A percentile compares a stretch with the other conserved stretches of the same genome.
phyloP scores from a whole-genome alignment of 2,113 vertebrate species.

The Lophius piscatorius region DNA sequence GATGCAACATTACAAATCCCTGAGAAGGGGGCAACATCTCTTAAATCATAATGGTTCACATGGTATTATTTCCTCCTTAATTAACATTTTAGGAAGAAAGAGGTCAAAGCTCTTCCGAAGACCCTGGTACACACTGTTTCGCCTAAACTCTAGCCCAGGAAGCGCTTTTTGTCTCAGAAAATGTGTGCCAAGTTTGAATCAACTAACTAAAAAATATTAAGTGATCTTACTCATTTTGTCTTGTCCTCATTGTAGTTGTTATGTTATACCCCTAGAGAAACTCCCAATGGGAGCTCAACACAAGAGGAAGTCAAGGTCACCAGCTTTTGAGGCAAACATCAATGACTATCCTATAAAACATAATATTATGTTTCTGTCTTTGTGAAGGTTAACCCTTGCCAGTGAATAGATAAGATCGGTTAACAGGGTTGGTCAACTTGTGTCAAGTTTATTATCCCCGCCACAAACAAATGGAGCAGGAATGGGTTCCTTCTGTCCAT shows the following conservation, averaged over 20 bases:
- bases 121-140: neutral
- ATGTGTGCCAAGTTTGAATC: slow-evolving; percentile 19
- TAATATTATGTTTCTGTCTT: slow-evolving; percentile 14
- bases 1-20: no score
- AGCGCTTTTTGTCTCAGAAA: neutral
- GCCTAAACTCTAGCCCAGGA: neutral
- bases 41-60: no score
- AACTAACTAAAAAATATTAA: slow-evolving; percentile 4
- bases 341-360: neutral
- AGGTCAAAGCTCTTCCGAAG: no score
- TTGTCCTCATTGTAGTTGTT: slow-evolving; percentile 1
- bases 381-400: slow-evolving; percentile 1
- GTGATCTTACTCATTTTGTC: slow-evolving; percentile 1
- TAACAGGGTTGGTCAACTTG: slow-evolving; percentile 4
- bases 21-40: no score
- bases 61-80: no score
- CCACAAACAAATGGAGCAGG: no score
- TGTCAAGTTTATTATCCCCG: slow-evolving; percentile 6
- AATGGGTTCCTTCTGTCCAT: no score
- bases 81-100: no score
- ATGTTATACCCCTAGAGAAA: slow-evolving; percentile 6
- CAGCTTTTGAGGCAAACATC: slow-evolving; percentile 20
- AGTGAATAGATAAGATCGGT: slow-evolving; percentile 3
- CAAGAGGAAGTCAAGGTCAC: slow-evolving; percentile 63
- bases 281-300: slow-evolving; percentile 26